Conservation (phyloP, 2,113 vertebrate species). For the Neoarius graeffei region DNA sequence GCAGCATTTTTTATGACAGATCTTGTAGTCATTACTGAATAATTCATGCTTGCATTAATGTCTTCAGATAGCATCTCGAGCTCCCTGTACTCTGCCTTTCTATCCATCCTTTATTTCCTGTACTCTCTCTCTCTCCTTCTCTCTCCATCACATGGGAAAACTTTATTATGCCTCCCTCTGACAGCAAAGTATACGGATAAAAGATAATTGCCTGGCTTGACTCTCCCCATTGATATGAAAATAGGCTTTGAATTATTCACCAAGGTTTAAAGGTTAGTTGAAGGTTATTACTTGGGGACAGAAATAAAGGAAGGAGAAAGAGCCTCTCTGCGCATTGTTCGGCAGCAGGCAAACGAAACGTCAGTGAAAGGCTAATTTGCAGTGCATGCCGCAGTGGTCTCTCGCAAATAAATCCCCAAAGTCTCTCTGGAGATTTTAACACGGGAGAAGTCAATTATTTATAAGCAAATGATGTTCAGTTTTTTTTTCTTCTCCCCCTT, state of each 20-base stretch:
- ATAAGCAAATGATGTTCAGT: conserved; percentile 81
- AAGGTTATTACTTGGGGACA: conserved; percentile 89
- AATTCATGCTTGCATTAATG: conserved; percentile 90
- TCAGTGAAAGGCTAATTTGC: conserved; percentile 86
- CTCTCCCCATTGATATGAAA: conserved; percentile 94
- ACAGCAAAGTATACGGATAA: conserved; percentile 91
- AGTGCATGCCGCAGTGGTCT: conserved; percentile 75
- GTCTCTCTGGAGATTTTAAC: conserved; percentile 84
- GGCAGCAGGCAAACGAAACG: conserved; percentile 78
- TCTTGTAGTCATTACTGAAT: conserved; percentile 94
- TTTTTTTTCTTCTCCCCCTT: neutral
- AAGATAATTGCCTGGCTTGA: conserved; percentile 98
- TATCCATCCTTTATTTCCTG: conserved; percentile 60
- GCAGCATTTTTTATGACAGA: conserved; percentile 76
- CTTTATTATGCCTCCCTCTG: conserved; percentile 89
- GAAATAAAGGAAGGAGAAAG: conserved; percentile 61
- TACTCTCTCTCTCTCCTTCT: conserved; percentile 52
- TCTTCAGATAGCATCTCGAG: conserved; percentile 84
- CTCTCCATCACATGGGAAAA: conserved; percentile 82
- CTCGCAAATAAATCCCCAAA: conserved; percentile 76
- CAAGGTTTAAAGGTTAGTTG: conserved; percentile 94
- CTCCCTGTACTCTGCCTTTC: conserved; percentile 64
- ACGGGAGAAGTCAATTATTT: conserved; percentile 87
- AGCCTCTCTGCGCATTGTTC: conserved; percentile 66
- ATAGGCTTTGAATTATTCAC: conserved; percentile 92